A percentile compares a stretch with the other conserved stretches of the same genome.
Evolutionary conservation across 2,113 vertebrate genomes (phyloP).

Genomic region (Fukomys damarensis): DNA sequence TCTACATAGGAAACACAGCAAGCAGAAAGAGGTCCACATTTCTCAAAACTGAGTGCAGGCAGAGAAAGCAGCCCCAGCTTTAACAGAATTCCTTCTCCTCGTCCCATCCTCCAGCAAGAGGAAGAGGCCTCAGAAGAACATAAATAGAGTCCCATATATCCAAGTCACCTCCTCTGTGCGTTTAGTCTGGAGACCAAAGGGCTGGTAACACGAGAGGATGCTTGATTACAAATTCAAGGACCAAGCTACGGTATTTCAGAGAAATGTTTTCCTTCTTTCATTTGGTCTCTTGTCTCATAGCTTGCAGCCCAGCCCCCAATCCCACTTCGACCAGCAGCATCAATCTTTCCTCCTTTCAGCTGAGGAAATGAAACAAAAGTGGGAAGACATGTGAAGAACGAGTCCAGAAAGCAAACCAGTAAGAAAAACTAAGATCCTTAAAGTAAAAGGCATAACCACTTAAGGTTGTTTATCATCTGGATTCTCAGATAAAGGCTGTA

Average conservation of each 20-base stretch:
- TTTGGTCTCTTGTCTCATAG: neutral
- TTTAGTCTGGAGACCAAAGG: neutral
- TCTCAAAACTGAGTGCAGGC: neutral
- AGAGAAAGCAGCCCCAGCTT: neutral
- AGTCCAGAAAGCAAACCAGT: neutral
- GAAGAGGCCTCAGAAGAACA: neutral
- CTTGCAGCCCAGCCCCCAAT: neutral
- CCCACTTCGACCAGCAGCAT: neutral
- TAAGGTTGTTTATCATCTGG: neutral
- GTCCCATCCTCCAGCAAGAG: neutral
- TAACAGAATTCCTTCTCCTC: neutral
- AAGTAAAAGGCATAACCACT: neutral
- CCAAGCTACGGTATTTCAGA: neutral
- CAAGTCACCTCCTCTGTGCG: neutral
- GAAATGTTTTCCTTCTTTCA: neutral
- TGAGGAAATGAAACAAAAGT: neutral
- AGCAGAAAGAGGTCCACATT: neutral
- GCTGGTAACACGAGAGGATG: neutral
- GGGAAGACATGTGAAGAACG: neutral
- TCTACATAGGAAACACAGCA: neutral
- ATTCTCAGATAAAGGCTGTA: neutral
- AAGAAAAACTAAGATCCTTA: neutral
- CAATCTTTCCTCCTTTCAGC: neutral
- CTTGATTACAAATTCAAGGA: neutral
- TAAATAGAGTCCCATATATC: constrained; percentile 3